Conservation (phyloP, 2,888 invertebrate genomes). For the Pachydiplax longipennis region DNA sequence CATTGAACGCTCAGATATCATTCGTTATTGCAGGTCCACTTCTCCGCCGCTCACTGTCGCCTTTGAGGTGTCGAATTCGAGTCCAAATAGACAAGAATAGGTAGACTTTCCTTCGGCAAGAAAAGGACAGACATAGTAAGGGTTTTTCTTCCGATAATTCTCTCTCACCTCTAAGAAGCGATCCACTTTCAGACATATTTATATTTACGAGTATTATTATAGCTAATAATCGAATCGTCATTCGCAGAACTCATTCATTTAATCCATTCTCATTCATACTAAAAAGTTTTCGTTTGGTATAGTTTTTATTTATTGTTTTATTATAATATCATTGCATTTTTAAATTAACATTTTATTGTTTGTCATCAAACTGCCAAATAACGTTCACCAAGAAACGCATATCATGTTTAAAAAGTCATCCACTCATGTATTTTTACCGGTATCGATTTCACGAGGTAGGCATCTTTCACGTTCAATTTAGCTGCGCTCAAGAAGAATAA, state of each 20-base stretch:
- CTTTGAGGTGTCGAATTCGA: no score
- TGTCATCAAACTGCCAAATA: conserved; percentile 20
- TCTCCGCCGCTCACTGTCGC: no score
- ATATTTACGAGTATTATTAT: not conserved
- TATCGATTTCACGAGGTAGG: not conserved
- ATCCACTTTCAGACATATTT: not conserved
- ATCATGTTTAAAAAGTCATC: conserved; percentile 5
- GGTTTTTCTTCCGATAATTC: no score
- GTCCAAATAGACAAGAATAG: no score
- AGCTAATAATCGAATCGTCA: not conserved
- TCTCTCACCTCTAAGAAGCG: no score
- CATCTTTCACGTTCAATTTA: not conserved
- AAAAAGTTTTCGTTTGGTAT: not conserved
- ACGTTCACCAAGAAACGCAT: conserved; percentile 39
- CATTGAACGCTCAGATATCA: no score
- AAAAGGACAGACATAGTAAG: no score
- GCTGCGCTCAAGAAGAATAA: not conserved
- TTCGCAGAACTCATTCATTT: not conserved
- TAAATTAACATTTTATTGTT: not conserved
- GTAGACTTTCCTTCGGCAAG: no score
- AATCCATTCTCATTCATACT: conserved; percentile 9
- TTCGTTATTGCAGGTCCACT: no score
- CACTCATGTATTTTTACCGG: not conserved
- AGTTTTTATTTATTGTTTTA: conserved; percentile 20
- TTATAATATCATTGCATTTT: conserved; percentile 17